A percentile compares a stretch with the other conserved stretches of the same genome.
phyloP scores from a whole-genome alignment of 2,888 invertebrate species.

The Matsumyia berberina region DNA sequence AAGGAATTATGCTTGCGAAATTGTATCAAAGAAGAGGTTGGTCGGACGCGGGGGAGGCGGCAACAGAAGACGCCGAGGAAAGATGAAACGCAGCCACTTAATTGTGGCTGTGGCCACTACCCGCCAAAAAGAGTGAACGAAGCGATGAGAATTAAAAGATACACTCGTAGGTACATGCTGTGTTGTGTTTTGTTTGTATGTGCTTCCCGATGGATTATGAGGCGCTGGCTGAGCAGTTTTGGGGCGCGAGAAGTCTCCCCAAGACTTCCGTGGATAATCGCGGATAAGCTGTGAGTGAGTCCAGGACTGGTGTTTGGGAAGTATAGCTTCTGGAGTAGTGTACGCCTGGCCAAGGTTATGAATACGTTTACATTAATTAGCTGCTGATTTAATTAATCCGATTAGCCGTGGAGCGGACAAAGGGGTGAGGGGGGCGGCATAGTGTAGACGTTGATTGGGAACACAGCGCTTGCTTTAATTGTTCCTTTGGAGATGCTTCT shows the following conservation, averaged over 20 bases:
- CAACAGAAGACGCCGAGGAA: constrained; percentile 14
- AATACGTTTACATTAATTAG: constrained; percentile 81
- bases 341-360: constrained; percentile 58
- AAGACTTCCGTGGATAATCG: constrained; percentile 70
- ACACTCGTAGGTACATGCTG: constrained; percentile 9
- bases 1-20: constrained; percentile 41
- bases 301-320: no score
- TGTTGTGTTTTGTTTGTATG: neutral
- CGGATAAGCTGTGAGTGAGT: constrained; percentile 42
- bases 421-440: constrained; percentile 8
- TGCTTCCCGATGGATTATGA: constrained; percentile 56
- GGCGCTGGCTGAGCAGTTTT: constrained; percentile 68
- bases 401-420: constrained; percentile 41
- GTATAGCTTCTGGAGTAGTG: neutral
- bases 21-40: constrained; percentile 18
- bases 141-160: constrained; percentile 67
- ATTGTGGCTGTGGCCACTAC: constrained; percentile 61
- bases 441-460: constrained; percentile 55
- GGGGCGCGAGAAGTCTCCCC: constrained; percentile 60
- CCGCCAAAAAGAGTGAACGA: constrained; percentile 30
- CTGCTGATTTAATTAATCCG: constrained; percentile 83
- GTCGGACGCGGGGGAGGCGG: neutral
- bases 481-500: constrained; percentile 32
- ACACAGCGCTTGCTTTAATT: constrained; percentile 60
- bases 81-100: constrained; percentile 67